Evolutionary conservation across 2,888 invertebrate genomes (phyloP).

Genomic region (Ethmia dodecea): DNA sequence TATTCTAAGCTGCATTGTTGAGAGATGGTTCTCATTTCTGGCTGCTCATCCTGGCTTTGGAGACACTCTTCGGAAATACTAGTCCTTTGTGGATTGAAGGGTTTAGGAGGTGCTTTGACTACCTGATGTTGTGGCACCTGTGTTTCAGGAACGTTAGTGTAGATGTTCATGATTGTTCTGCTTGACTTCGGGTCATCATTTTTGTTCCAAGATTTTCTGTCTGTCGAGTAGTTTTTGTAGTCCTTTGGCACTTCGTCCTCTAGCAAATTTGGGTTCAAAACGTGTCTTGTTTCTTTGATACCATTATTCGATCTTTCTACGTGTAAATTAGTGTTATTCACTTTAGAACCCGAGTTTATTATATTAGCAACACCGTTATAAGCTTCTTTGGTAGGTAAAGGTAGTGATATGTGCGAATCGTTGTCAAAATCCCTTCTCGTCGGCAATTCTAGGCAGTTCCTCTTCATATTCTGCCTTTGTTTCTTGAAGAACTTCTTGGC

Average conservation of each 20-base stretch:
- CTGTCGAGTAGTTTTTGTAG: conserved; percentile 56
- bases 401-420: conserved; percentile 69
- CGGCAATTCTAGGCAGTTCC: conserved; percentile 84
- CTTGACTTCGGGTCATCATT: conserved; percentile 53
- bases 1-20: conserved; percentile 85
- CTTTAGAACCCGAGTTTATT: conserved; percentile 84
- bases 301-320: conserved; percentile 75
- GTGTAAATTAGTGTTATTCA: conserved; percentile 89
- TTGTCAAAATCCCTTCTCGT: conserved; percentile 77
- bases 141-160: conserved; percentile 81
- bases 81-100: conserved; percentile 49
- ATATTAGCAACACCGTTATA: conserved; percentile 78
- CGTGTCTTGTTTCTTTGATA: conserved; percentile 75
- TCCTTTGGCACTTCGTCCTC: conserved; percentile 80
- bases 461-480: conserved; percentile 85
- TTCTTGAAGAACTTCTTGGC: conserved; percentile 95
- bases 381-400: conserved; percentile 63
- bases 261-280: conserved; percentile 81
- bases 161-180: conserved; percentile 75
- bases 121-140: conserved; percentile 79
- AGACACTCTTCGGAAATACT: conserved; percentile 68
- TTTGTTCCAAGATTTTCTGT: conserved; percentile 58
- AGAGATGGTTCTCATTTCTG: conserved; percentile 80
- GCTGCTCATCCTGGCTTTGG: conserved; percentile 58
- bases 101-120: conserved; percentile 50